A percentile compares a stretch with the other conserved stretches of the same genome.
Evolutionary conservation across 2,888 invertebrate genomes (phyloP).

Genomic region (Phasia obesa): DNA sequence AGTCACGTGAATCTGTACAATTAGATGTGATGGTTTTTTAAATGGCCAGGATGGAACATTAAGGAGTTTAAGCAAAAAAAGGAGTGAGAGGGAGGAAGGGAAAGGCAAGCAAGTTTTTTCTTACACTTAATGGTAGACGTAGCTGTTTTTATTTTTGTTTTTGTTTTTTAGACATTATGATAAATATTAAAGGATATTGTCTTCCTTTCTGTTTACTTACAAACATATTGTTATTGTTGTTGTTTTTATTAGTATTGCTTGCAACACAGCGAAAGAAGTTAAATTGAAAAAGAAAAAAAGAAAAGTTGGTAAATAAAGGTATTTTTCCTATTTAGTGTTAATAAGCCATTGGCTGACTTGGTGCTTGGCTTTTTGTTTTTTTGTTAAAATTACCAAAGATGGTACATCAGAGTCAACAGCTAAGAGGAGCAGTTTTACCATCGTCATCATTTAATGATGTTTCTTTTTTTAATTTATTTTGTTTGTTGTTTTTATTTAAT

Average conservation of each 20-base stretch:
- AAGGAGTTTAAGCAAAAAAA: conserved; percentile 39
- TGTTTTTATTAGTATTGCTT: conserved; percentile 4
- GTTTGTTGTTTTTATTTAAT: conserved; percentile 42
- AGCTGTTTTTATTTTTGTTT: neutral
- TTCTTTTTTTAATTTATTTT: conserved; percentile 21
- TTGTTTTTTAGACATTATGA: conserved; percentile 55
- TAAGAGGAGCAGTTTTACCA: neutral
- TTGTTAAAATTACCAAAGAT: conserved; percentile 27
- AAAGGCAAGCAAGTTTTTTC: neutral
- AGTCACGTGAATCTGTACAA: conserved; percentile 65
- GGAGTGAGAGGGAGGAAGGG: neutral
- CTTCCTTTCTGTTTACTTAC: conserved; percentile 8
- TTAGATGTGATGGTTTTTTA: conserved; percentile 63
- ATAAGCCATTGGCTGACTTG: conserved; percentile 41
- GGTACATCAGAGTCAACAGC: conserved; percentile 20
- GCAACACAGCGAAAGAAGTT: neutral
- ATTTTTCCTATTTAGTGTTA: conserved; percentile 27
- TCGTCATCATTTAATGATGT: conserved; percentile 54
- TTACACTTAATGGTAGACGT: conserved; percentile 38
- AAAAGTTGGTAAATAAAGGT: conserved; percentile 31
- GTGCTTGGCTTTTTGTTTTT: conserved; percentile 17
- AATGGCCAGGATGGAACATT: conserved; percentile 54
- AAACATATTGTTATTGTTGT: conserved; percentile 23
- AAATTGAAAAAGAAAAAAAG: conserved; percentile 44
- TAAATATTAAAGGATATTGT: conserved; percentile 65